phyloP scores from a whole-genome alignment of 2,888 invertebrate genomes.

The Synanthedon andrenaeformis region DNA sequence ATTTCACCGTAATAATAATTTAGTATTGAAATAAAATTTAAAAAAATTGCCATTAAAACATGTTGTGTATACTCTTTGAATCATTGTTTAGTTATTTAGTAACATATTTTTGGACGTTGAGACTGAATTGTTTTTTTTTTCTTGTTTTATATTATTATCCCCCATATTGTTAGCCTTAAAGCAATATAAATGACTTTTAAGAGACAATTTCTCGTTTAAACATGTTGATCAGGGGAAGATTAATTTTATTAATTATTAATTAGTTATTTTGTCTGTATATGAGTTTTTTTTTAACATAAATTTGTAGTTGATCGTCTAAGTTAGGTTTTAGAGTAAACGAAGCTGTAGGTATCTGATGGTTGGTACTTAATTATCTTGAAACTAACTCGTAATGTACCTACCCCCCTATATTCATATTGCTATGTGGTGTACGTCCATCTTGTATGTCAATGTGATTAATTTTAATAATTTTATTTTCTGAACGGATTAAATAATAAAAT shows the following conservation, averaged over 20 bases:
- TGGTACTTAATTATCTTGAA: constrained; percentile 45
- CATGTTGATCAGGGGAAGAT: constrained; percentile 34
- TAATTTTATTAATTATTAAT: constrained; percentile 27
- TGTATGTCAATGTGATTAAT: constrained; percentile 68
- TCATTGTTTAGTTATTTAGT: constrained; percentile 44
- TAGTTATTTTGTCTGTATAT: constrained; percentile 69
- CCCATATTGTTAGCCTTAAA: constrained; percentile 43
- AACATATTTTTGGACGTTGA: constrained; percentile 61
- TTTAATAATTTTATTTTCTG: constrained; percentile 60
- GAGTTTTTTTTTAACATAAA: constrained; percentile 45
- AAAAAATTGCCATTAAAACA: background rate
- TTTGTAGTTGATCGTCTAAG: constrained; percentile 59
- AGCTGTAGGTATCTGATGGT: constrained; percentile 46
- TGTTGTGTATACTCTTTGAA: constrained; percentile 1
- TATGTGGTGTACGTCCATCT: constrained; percentile 68
- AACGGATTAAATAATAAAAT: constrained; percentile 70
- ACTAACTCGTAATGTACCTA: constrained; percentile 52
- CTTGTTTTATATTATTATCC: constrained; percentile 64
- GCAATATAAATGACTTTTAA: constrained; percentile 27
- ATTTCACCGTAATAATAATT: background rate
- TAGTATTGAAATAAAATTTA: background rate
- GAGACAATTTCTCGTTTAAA: constrained; percentile 11
- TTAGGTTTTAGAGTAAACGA: constrained; percentile 47
- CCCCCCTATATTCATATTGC: constrained; percentile 37
- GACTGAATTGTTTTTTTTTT: constrained; percentile 69